These are phyloP conservation scores for Neogobius melanostomus DNA, from an alignment of 2,113 vertebrate species.

Conservation along the genomic window DNA sequence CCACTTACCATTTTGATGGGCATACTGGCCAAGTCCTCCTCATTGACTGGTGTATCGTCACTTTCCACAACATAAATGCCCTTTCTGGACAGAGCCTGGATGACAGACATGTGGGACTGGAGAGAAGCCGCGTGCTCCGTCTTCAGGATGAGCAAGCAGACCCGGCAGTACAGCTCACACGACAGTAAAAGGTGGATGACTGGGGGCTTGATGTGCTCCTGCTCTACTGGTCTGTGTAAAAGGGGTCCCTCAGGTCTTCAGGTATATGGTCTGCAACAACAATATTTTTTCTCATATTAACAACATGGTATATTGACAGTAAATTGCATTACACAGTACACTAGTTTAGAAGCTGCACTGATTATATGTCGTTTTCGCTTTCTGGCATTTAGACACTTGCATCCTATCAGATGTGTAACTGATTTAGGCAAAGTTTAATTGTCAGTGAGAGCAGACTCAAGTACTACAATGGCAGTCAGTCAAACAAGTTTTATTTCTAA, in stretches of 20 bases:
- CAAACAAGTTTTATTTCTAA: no score
- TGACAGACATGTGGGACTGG: conserved; percentile 91
- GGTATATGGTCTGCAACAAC: conserved; percentile 88
- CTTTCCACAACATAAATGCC: conserved; percentile 97
- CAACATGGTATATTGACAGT: neutral
- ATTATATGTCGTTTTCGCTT: neutral
- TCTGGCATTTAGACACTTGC: conserved; percentile 32
- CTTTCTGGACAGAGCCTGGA: conserved; percentile 91
- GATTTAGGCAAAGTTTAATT: conserved; percentile 7
- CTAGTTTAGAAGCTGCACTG: no score
- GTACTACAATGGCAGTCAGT: no score
- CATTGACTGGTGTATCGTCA: conserved; percentile 88
- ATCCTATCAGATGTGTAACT: neutral
- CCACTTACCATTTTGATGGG: conserved; percentile 96
- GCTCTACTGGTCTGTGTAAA: conserved; percentile 98
- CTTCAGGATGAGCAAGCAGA: conserved; percentile 92
- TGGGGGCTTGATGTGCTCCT: conserved; percentile 96
- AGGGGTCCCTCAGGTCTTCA: conserved; percentile 92
- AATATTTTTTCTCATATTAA: neutral
- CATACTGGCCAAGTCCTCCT: conserved; percentile 82
- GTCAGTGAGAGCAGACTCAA: no score
- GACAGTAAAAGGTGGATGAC: conserved; percentile 91
- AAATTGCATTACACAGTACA: neutral
- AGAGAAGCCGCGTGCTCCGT: conserved; percentile 90
- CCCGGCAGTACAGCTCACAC: conserved; percentile 93